Percentiles rank a stretch among this genome's conserved stretches.
These are phyloP conservation scores for Darevskia nairensis DNA, from an alignment of 2,797 vertebrate genomes.

Conservation along the genomic window DNA sequence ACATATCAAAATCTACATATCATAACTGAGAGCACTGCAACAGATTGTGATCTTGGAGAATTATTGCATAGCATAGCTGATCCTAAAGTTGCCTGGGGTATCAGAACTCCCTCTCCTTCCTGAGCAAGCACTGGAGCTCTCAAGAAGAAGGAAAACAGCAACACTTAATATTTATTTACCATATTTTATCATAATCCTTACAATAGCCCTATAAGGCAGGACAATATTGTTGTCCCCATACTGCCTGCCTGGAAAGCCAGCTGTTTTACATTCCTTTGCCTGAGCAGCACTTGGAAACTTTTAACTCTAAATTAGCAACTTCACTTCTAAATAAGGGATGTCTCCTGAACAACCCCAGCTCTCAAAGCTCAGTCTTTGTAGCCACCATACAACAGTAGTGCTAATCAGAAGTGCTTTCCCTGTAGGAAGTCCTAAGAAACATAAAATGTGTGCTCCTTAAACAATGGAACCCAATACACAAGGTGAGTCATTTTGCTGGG, in stretches of 20 bases:
- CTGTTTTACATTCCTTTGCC: not conserved
- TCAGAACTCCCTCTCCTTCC: not conserved
- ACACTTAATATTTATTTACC: not conserved
- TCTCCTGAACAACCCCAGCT: not conserved
- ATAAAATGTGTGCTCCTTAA: too few species aligned
- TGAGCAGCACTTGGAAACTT: not conserved
- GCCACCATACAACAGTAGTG: not conserved
- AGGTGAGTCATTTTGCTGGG: not conserved
- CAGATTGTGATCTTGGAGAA: not conserved
- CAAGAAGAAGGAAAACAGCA: not conserved
- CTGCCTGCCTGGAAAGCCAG: not conserved
- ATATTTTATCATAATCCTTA: not conserved
- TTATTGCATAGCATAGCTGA: too few species aligned
- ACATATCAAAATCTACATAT: not conserved
- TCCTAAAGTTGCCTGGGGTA: not conserved
- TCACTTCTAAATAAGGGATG: not conserved
- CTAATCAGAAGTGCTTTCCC: not conserved
- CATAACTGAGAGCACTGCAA: not conserved
- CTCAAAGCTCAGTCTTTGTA: not conserved
- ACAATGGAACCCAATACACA: too few species aligned
- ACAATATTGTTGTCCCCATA: not conserved
- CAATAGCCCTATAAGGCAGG: not conserved
- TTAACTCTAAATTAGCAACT: not conserved
- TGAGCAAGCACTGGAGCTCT: not conserved
- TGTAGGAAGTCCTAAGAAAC: not conserved